Base-by-base conservation (phyloP, 2,113 vertebrate genomes). In the Phalacrocorax carbo region DNA sequence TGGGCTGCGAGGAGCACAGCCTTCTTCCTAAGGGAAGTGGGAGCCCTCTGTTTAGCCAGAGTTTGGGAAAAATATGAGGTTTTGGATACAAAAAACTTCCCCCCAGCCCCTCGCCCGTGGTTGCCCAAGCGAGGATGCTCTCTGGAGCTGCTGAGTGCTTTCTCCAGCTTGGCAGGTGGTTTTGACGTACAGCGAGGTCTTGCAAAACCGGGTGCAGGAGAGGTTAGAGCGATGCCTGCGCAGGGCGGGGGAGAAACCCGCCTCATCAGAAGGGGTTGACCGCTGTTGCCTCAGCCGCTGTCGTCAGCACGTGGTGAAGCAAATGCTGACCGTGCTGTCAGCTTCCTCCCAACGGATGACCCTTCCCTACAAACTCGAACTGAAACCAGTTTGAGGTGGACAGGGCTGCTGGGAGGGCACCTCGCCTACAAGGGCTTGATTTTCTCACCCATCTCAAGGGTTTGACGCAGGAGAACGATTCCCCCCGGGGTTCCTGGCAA, bases 81-180 rank as follows among this genome's bases (percentile, higher is more conserved):
- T 76, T 76, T 52, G 34, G 8, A 3, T 49, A 7, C 7, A 14
- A 46, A 48, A 0, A 4, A 3, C 15, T 10, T 4, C 2, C 14
- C 25, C 20, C 46, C 30, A 9, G 2, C 14, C 15, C n/a, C 8
- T n/a, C 0, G 2, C 22, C 3, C 0, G 9, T 1, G 19, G 30
- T 29, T 46, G 12, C n/a, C 71, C 29, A 6, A 30, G 22, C 1
- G 2, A 16, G 54, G 61, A 23, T 62, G 42, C 17, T 78, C 42
- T 18, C 36, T 5, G 13, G 54, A 36, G 70, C 40, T 5, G 1
- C 26, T 2, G 2, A 22, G 38, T 0, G 4, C 42, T n/a, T 51
- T 12, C 55, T 42, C 15, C 40, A 4, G 48, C 57, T 30, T 4
- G 36, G 25, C 61, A 10, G 26, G 21, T 51, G 70, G 49, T 25